Base-by-base conservation (phyloP, 2,888 invertebrate genomes). In the Notocelia uddmanniana region DNA sequence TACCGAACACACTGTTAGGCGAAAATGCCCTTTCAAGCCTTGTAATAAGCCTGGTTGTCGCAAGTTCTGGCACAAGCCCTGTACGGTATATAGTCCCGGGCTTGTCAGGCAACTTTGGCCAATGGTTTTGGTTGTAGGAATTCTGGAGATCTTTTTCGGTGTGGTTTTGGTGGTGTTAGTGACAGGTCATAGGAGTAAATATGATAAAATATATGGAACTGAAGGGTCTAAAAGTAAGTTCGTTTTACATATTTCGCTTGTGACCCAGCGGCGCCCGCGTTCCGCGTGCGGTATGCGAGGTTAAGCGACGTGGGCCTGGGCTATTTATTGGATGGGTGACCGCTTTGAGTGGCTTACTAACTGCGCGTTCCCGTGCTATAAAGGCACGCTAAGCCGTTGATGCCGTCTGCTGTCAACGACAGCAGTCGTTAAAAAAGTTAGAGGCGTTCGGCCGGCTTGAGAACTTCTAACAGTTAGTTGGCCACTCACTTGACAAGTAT, bases 201-300 rank as follows among this genome's bases (percentile, higher is more conserved):
- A 63, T 48, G 62, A 69, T 19, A 48, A 13, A 21, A 48, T 69
- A 2, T 69, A 62, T 9, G 48, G 62, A 21, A 21, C n/a, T 18
- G 62, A 62, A 8, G n/a, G 48, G 1, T 31, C 62, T n/a, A 31
- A 48, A 34, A 21, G 69, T 69, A 69, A 69, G 69, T 62, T 2
- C 2, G 9, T 3, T 58, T 37, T 23, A 34, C 19, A 18, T 19
- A 6, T n/a, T n/a, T n/a, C n/a, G n/a, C n/a, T n/a, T n/a, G n/a
- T n/a, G n/a, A n/a, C n/a, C n/a, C n/a, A n/a, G n/a, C n/a, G n/a
- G n/a, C n/a, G n/a, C n/a, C n/a, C n/a, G n/a, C n/a, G n/a, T n/a
- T n/a, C n/a, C n/a, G n/a, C n/a, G n/a, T n/a, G n/a, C n/a, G n/a
- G n/a, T n/a, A n/a, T n/a, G n/a, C n/a, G n/a, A n/a, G n/a, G n/a